Evolutionary conservation across 92 coral and sea anemone genomes (phyloP).

Genomic region (Palythoa caribaeorum): DNA sequence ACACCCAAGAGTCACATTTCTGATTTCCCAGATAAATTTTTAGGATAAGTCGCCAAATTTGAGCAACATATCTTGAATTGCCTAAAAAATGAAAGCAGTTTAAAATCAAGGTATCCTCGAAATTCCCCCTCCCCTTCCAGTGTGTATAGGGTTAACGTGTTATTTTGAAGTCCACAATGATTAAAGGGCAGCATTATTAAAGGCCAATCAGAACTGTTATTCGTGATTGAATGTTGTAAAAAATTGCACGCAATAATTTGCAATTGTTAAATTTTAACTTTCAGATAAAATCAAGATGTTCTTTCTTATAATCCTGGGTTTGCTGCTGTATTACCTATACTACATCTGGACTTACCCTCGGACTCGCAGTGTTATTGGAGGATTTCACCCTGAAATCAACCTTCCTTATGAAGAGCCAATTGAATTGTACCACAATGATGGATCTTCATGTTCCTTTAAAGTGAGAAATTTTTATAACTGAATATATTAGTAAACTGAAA

Average conservation of each 20-base stretch:
- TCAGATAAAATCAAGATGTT: slow-evolving; percentile 19
- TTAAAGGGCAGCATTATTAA: too few relatives aligned
- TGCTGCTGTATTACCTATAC: slow-evolving; percentile 30
- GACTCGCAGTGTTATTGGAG: slow-evolving; percentile 32
- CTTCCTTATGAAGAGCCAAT: slow-evolving; percentile 36
- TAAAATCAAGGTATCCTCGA: too few relatives aligned
- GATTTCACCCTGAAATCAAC: slow-evolving; percentile 38
- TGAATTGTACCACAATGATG: slow-evolving; percentile 38
- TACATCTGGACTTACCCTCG: slow-evolving; percentile 37
- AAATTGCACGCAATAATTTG: not conserved
- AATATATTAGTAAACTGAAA: not conserved
- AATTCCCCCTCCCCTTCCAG: too few relatives aligned
- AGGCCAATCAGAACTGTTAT: too few relatives aligned
- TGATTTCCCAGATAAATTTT: too few relatives aligned
- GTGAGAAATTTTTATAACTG: not conserved
- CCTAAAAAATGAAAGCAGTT: too few relatives aligned
- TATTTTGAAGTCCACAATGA: too few relatives aligned
- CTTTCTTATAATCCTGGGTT: slow-evolving; percentile 7
- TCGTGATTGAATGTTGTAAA: too few relatives aligned
- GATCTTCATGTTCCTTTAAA: slow-evolving; percentile 19
- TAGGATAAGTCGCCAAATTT: too few relatives aligned
- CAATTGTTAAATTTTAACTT: not conserved
- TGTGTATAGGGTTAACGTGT: too few relatives aligned
- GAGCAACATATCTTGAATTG: too few relatives aligned
- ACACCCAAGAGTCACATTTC: too few relatives aligned